Conservation (phyloP, 2,113 vertebrate genomes). For the Prionailurus bengalensis region DNA sequence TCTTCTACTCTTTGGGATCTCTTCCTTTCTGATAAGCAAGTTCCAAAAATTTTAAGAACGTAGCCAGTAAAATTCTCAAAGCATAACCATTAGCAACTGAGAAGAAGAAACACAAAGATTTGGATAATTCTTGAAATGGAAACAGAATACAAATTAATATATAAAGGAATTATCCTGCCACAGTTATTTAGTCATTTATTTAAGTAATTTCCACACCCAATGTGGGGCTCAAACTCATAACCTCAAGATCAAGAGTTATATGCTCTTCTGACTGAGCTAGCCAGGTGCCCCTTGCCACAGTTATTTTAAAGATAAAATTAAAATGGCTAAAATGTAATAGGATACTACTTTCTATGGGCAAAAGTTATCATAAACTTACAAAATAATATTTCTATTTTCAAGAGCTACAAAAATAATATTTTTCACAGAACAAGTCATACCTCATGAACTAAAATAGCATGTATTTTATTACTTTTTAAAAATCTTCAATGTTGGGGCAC, state of each 20-base stretch:
- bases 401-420: slow-evolving; percentile 20
- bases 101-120: not conserved
- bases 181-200: not conserved
- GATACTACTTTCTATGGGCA: not conserved
- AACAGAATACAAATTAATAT: slow-evolving; percentile 37
- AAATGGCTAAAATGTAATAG: slow-evolving; percentile 7
- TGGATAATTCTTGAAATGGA: not conserved
- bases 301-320: slow-evolving; percentile 45
- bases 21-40: not conserved
- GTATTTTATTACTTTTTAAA: slow-evolving; percentile 4
- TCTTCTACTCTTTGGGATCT: not conserved
- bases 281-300: not conserved
- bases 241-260: not conserved
- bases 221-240: not conserved
- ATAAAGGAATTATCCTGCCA: not conserved
- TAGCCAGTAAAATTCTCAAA: not conserved
- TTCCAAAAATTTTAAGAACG: slow-evolving; percentile 21
- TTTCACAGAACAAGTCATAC: not conserved
- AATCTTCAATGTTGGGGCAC: not conserved
- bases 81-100: not conserved
- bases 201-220: not conserved
- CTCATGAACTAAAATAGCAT: not conserved
- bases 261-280: not conserved
- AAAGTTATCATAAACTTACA: slow-evolving; percentile 28
- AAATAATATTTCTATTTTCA: slow-evolving; percentile 41